A percentile compares a stretch with the other conserved stretches of the same genome.
phyloP scores from a whole-genome alignment of 2,113 vertebrate genomes.

The Silurus meridionalis region DNA sequence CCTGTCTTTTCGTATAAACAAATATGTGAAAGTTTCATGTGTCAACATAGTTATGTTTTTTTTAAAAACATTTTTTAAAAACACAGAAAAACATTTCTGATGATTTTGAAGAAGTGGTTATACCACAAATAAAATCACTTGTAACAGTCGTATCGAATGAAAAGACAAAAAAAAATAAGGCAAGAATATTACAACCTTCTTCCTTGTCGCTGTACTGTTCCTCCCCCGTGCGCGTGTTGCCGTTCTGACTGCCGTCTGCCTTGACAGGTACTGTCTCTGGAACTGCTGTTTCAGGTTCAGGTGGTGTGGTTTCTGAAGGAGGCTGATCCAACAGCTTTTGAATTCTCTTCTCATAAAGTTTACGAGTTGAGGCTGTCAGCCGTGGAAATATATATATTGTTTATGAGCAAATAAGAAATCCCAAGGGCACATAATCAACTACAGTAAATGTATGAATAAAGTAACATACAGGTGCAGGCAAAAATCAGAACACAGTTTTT shows the following conservation, averaged over 20 bases:
- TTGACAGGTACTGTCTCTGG: conserved; percentile 79
- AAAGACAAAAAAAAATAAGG: neutral
- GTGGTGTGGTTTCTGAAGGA: conserved; percentile 61
- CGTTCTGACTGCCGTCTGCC: conserved; percentile 84
- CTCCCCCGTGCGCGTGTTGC: conserved; percentile 81
- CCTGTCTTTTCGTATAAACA: neutral
- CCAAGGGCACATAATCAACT: too few relatives aligned
- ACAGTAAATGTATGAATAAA: neutral
- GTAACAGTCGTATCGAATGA: neutral
- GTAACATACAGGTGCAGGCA: too few relatives aligned
- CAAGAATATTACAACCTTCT: conserved; percentile 75
- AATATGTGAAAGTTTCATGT: neutral
- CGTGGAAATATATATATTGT: neutral
- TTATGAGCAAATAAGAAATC: neutral
- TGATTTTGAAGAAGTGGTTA: neutral
- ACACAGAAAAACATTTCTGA: neutral
- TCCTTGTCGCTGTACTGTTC: conserved; percentile 96
- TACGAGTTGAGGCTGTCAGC: conserved; percentile 82
- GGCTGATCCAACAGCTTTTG: conserved; percentile 85
- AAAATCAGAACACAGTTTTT: neutral
- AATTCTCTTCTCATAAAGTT: conserved; percentile 90
- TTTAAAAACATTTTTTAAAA: too few relatives aligned
- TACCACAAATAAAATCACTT: neutral
- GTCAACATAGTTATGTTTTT: too few relatives aligned
- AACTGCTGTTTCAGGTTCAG: conserved; percentile 59